Conservation (phyloP, 2,888 invertebrate species). For the Anaspis maculata region DNA sequence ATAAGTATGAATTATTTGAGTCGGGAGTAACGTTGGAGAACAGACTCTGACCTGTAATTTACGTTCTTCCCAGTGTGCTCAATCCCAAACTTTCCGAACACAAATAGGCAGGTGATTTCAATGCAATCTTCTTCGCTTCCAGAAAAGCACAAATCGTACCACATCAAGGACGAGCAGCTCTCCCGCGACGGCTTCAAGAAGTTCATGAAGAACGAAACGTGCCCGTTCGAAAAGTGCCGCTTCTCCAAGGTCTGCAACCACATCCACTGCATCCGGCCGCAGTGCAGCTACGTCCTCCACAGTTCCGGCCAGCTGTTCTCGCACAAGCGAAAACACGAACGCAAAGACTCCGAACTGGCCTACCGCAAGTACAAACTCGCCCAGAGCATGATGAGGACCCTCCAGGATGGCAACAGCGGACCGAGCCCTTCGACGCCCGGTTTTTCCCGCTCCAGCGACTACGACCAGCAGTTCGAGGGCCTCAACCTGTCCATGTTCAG, state of each 20-base stretch:
- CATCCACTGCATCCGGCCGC: slow-evolving; percentile 93
- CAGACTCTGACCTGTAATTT: too few species aligned
- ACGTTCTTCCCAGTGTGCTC: too few species aligned
- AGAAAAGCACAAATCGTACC: slow-evolving; percentile 99
- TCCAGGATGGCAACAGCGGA: slow-evolving; percentile 48
- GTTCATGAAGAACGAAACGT: slow-evolving; percentile 94
- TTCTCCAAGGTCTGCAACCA: slow-evolving; percentile 95
- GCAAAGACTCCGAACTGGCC: slow-evolving; percentile 83
- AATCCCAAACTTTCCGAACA: too few species aligned
- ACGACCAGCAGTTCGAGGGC: slow-evolving; percentile 41
- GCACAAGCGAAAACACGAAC: slow-evolving; percentile 95
- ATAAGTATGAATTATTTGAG: too few species aligned
- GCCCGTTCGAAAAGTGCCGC: slow-evolving; percentile 84
- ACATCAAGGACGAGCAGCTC: slow-evolving; percentile 93
- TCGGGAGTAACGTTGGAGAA: too few species aligned
- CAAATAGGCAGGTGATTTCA: too few species aligned
- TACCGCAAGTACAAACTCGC: slow-evolving; percentile 67
- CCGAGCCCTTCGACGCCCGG: slow-evolving; percentile 3
- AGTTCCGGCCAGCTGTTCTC: slow-evolving; percentile 95
- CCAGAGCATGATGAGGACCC: slow-evolving; percentile 51
- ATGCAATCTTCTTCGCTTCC: too few species aligned
- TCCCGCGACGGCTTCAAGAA: slow-evolving; percentile 96
- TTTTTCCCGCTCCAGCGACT: too few species aligned
- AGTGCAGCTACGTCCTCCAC: slow-evolving; percentile 93
- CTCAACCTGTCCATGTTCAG: slow-evolving; percentile 33